Evolutionary conservation across 2,888 invertebrate genomes (phyloP).

Genomic region (Linnaemya tessellans): DNA sequence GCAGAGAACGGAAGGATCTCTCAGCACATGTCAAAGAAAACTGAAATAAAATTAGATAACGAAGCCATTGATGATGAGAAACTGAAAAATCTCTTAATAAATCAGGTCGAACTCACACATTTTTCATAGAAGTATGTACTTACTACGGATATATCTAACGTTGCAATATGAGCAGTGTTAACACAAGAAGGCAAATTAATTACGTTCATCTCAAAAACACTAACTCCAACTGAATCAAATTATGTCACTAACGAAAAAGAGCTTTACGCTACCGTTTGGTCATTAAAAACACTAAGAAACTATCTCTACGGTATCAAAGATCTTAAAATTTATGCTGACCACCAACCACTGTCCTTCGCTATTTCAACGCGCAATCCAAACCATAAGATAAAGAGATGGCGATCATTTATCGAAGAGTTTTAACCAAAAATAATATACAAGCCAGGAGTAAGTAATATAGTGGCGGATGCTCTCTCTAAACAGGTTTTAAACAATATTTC

Average conservation of each 20-base stretch:
- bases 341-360: constrained; percentile 63
- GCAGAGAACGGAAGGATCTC: constrained; percentile 67
- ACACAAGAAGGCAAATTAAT: no score
- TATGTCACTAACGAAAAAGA: no score
- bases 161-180: constrained; percentile 75
- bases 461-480: background rate
- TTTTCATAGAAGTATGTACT: constrained; percentile 73
- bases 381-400: background rate
- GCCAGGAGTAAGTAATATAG: background rate
- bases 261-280: no score
- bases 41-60: constrained; percentile 59
- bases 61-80: constrained; percentile 35
- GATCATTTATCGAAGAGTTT: background rate
- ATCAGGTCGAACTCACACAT: constrained; percentile 71
- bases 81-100: constrained; percentile 52
- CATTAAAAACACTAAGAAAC: constrained; percentile 79
- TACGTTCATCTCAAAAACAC: no score
- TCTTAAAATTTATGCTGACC: constrained; percentile 42
- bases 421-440: background rate
- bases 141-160: constrained; percentile 78
- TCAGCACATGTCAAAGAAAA: constrained; percentile 69
- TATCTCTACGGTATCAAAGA: constrained; percentile 78
- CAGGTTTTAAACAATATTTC: no score
- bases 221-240: no score
- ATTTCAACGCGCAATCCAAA: background rate